Percentiles rank a stretch among this genome's conserved stretches.
phyloP scores from a whole-genome alignment of 1,140 invertebrate species.

The Drosophila triauraria region DNA sequence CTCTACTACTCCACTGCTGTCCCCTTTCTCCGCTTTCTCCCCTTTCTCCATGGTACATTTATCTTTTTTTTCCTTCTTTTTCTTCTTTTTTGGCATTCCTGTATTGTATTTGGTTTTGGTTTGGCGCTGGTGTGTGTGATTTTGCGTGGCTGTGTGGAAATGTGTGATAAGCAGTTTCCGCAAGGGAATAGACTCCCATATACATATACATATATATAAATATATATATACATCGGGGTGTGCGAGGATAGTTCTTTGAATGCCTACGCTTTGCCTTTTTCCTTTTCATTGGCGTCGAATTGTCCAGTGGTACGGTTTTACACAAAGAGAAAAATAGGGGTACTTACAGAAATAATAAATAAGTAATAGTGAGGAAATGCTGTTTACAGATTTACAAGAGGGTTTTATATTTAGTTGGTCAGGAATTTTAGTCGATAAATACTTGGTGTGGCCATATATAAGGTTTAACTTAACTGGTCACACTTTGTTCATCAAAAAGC shows the following conservation, averaged over 20 bases:
- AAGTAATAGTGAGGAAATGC: too few species aligned
- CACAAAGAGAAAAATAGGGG: neutral
- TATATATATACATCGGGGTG: neutral
- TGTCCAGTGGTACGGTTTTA: constrained; percentile 24
- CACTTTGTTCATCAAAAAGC: neutral
- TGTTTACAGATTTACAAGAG: too few species aligned
- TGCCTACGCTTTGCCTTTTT: constrained; percentile 44
- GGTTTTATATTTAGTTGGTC: too few species aligned
- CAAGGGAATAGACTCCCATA: constrained; percentile 62
- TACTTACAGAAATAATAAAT: too few species aligned
- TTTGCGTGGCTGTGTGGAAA: constrained; percentile 76
- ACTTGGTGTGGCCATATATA: neutral
- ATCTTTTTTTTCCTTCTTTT: constrained; percentile 15
- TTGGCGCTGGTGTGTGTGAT: constrained; percentile 50
- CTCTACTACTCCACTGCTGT: constrained; percentile 36
- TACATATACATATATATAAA: neutral
- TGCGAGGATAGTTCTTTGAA: constrained; percentile 42
- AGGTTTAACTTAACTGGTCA: neutral
- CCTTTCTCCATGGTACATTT: constrained; percentile 12
- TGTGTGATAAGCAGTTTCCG: constrained; percentile 84
- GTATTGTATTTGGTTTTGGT: constrained; percentile 71
- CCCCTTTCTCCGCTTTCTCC: neutral
- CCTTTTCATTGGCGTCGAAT: constrained; percentile 72
- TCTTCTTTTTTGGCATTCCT: constrained; percentile 51
- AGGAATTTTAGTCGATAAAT: too few species aligned